These are phyloP conservation scores for Parthenolecanium corni DNA, from an alignment of 2,888 invertebrate genomes.

Conservation along the genomic window DNA sequence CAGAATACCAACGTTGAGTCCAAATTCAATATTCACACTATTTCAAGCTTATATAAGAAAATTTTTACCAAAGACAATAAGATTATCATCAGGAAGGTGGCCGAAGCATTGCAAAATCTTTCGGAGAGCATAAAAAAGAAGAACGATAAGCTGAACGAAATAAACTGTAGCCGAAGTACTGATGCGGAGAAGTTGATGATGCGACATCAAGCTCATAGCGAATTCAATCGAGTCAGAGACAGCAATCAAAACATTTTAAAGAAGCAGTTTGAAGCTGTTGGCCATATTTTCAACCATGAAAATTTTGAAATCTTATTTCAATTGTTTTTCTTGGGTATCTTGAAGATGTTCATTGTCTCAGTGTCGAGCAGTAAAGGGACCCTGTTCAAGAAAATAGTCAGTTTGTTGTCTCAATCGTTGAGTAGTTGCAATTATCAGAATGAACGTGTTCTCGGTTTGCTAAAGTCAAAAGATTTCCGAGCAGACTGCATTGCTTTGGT, in stretches of 20 bases:
- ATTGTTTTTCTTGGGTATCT: conserved; percentile 29
- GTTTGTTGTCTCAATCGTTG: conserved; percentile 24
- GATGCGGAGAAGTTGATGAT: conserved; percentile 30
- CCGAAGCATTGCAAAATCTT: conserved; percentile 28
- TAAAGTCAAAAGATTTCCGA: conserved; percentile 25
- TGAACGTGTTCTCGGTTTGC: conserved; percentile 17
- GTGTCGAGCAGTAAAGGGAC: conserved; percentile 29
- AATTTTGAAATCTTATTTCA: conserved; percentile 29
- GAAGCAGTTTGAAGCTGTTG: conserved; percentile 6
- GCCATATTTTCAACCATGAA: neutral
- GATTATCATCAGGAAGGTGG: conserved; percentile 21
- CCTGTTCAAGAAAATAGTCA: conserved; percentile 29
- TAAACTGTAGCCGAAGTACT: conserved; percentile 19
- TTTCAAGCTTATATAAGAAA: conserved; percentile 19
- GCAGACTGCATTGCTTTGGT: conserved; percentile 28
- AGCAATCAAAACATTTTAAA: conserved; percentile 10
- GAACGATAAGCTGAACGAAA: conserved; percentile 27
- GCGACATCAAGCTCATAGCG: conserved; percentile 24
- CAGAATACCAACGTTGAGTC: neutral
- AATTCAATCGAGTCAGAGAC: conserved; percentile 15
- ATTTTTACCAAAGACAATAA: conserved; percentile 20
- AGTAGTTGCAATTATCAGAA: conserved; percentile 17
- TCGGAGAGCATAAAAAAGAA: conserved; percentile 25
- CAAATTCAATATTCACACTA: neutral
- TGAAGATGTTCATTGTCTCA: conserved; percentile 26